Evolutionary conservation across 1,140 invertebrate species (phyloP), one percentile per base, ranked within the genome.

Genomic region (Hesperophylax magnus): DNA sequence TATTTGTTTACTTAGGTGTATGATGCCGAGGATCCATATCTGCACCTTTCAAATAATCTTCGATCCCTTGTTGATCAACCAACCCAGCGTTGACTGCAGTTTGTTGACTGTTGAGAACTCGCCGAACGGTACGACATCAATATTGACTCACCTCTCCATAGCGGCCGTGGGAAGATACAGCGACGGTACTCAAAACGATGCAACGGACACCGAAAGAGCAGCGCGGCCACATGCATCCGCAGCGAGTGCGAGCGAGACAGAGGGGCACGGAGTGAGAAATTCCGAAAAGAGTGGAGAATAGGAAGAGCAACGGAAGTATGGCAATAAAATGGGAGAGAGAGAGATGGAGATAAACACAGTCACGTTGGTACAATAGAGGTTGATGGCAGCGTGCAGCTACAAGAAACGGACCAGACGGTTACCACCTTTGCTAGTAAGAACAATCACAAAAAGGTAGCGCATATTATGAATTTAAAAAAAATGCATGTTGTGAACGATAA

Each of bases 61-160:
- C 18, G n/a, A 61, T 14, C 9, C 24, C 14, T 72, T 24, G 69
- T 53, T 56, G 52, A 56, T 72, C 69, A 54, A 54, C 39, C 6
- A 72, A 27, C 20, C 11, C 11, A 11, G 39, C 39, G 39, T 47
- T 47, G 39, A 47, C 39, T 47, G 34, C 7, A 34, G 18, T 61
- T 14, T 20, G 56, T 76, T 39, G 56, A 76, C 27, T 76, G 53
- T 58, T 39, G 24, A 24, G 72, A 60, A 76, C 72, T 34, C 72
- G 53, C 53, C n/a, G 27, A 39, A 75, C n/a, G n/a, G 31, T 54
- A 75, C 53, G 71, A 58, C 71, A 76, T 60, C 78, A 72, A 72
- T 79, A 79, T 79, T 79, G 78, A 79, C 78, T 79, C 78, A 79
- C 78, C 78, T 79, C 78, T 79, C 53, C 47, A 72, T 79, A 54